Evolutionary conservation across 2,113 vertebrate genomes (phyloP).

Genomic region (Todiramphus chloris): DNA sequence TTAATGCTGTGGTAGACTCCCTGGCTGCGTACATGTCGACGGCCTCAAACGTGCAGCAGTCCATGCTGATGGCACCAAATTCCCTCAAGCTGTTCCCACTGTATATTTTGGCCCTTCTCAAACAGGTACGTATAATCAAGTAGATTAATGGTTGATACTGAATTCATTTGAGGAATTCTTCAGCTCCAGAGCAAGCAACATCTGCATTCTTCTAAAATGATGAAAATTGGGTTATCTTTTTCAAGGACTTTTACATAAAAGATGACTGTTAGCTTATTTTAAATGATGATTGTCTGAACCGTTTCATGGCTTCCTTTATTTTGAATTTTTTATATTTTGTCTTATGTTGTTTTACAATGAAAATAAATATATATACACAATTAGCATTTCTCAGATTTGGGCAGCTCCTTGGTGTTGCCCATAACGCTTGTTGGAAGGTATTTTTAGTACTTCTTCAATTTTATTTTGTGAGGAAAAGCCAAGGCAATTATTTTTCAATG

Average conservation of each 20-base stretch:
- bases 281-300: not conserved
- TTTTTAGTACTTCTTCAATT: not conserved
- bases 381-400: not conserved
- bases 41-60: slow-evolving; percentile 87
- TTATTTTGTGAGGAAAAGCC: not conserved
- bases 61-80: slow-evolving; percentile 82
- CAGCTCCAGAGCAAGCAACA: not conserved
- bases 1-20: slow-evolving; percentile 92
- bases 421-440: not conserved
- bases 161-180: not conserved
- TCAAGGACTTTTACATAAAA: not conserved
- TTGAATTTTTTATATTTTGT: not conserved
- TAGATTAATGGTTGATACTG: not conserved
- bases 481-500: not conserved
- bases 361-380: not conserved
- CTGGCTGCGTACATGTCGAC: slow-evolving; percentile 84
- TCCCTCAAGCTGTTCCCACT: slow-evolving; percentile 90
- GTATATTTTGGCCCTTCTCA: slow-evolving; percentile 92
- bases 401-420: not conserved
- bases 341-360: not conserved
- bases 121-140: slow-evolving; percentile 80
- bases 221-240: not conserved
- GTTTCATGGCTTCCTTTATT: not conserved
- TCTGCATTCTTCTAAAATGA: not conserved
- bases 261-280: not conserved